Conservation (phyloP, 2,113 vertebrate species). For the Lasiurus cinereus region DNA sequence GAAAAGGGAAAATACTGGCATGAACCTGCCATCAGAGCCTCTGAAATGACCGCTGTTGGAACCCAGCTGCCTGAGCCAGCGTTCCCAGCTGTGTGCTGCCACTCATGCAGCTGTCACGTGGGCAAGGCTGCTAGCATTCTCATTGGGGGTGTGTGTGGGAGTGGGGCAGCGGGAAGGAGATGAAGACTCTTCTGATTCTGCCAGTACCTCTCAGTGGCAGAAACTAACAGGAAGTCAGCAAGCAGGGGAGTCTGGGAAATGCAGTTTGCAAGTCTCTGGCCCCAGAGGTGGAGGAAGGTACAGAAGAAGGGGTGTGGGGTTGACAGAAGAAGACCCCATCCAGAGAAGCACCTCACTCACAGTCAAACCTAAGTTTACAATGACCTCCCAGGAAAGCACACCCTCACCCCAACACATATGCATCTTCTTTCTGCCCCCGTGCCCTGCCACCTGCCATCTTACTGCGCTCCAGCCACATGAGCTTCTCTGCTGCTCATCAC, state of each 20-base stretch:
- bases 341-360: neutral
- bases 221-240: neutral
- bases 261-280: neutral
- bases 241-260: slow-evolving; percentile 3
- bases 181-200: neutral
- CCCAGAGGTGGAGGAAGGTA: neutral
- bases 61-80: neutral
- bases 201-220: neutral
- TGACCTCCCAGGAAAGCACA: neutral
- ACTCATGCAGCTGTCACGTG: neutral
- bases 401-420: accelerated
- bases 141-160: too few relatives aligned
- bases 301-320: accelerated
- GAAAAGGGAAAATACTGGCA: neutral
- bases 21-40: neutral
- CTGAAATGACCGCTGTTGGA: neutral
- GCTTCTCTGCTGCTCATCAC: neutral
- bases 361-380: neutral
- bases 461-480: neutral
- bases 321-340: neutral
- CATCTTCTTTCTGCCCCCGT: neutral
- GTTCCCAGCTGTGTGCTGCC: neutral
- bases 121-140: neutral
- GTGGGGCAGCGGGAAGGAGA: too few relatives aligned
- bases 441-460: neutral